Conservation (phyloP, 2,113 vertebrate species). For the Oenanthe melanoleuca region DNA sequence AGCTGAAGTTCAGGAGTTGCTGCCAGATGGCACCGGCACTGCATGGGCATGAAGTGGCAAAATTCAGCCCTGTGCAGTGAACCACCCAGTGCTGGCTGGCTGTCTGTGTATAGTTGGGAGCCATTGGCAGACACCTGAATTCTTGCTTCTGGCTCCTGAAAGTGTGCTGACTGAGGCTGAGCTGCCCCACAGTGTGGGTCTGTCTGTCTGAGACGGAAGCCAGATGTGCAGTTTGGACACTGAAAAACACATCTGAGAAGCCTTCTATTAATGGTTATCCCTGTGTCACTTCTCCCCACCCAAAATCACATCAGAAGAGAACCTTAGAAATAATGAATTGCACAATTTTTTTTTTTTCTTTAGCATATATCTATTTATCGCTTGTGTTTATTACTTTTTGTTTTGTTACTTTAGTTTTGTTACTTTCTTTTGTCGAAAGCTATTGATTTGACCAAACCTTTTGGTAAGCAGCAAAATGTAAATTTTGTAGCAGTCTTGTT, state of each 20-base stretch:
- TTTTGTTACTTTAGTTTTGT: neutral
- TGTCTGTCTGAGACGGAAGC: neutral
- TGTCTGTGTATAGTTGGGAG: neutral
- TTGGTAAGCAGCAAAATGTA: neutral
- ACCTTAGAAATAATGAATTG: neutral
- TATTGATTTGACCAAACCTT: neutral
- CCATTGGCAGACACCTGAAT: rapidly evolving
- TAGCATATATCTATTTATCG: neutral
- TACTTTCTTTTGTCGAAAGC: neutral
- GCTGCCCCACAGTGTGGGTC: neutral
- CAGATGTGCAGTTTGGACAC: neutral
- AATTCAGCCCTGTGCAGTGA: neutral
- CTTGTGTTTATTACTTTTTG: neutral
- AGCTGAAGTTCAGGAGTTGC: neutral
- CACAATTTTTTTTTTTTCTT: neutral
- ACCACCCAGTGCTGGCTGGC: neutral
- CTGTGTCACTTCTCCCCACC: neutral
- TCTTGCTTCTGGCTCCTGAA: neutral
- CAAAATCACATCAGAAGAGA: neutral
- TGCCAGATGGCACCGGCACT: neutral
- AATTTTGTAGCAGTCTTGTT: neutral
- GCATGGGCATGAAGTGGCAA: neutral
- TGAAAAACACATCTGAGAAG: neutral
- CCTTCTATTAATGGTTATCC: neutral
- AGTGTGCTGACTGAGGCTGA: neutral